Evolutionary conservation across 2,113 vertebrate species (phyloP).

Genomic region (Sisor rabdophorus): DNA sequence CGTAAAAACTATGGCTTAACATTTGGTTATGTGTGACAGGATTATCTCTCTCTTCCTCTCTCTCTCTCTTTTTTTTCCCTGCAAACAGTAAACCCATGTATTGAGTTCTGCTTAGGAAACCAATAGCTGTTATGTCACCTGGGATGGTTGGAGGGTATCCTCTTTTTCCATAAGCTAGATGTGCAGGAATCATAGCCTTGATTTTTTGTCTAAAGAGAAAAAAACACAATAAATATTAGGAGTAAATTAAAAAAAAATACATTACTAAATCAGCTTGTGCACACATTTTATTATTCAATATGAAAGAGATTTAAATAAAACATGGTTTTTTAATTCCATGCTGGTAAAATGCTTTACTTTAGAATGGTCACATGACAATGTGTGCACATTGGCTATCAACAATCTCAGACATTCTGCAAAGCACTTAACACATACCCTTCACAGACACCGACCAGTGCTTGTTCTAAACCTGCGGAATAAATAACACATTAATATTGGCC

Average conservation of each 20-base stretch:
- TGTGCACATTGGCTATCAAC: neutral
- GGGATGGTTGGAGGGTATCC: conserved; percentile 89
- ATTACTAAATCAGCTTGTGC: neutral
- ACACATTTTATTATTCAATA: neutral
- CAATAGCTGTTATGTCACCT: conserved; percentile 68
- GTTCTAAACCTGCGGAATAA: conserved; percentile 80
- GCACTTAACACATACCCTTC: conserved; percentile 75
- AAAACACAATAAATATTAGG: conserved; percentile 17
- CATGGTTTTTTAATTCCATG: neutral
- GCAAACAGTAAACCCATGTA: too few species aligned
- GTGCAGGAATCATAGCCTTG: conserved; percentile 86
- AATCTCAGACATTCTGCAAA: neutral
- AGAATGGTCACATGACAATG: neutral
- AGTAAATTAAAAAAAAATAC: neutral
- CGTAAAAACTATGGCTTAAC: neutral
- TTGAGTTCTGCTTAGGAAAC: neutral
- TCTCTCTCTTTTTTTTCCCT: too few species aligned
- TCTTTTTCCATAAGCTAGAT: conserved; percentile 91
- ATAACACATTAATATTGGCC: conserved; percentile 1
- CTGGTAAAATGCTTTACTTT: neutral
- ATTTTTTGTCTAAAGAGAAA: conserved; percentile 82
- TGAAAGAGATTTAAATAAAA: neutral
- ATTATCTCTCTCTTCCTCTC: neutral
- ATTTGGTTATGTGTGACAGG: neutral
- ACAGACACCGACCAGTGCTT: conserved; percentile 89